phyloP scores from a whole-genome alignment of 2,113 vertebrate genomes.

The Saiga tatarica region DNA sequence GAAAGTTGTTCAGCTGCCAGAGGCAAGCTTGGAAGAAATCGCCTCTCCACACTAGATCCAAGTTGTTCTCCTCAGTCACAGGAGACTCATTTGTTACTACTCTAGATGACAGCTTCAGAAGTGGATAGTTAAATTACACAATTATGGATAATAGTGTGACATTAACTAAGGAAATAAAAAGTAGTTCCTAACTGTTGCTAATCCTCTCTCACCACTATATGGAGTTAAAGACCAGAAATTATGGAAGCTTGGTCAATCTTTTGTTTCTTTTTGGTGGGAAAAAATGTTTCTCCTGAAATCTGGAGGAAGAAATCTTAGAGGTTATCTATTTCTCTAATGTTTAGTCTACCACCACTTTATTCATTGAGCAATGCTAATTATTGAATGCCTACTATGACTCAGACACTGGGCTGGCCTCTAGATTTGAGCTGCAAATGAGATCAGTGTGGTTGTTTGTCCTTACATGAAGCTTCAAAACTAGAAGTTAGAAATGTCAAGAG shows the following conservation, averaged over 20 bases:
- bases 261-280: neutral
- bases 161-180: neutral
- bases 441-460: neutral
- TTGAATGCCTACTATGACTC: neutral
- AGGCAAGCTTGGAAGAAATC: neutral
- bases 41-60: neutral
- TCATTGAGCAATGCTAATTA: neutral
- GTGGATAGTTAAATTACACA: neutral
- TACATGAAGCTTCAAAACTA: neutral
- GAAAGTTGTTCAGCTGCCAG: neutral
- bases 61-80: neutral
- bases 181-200: neutral
- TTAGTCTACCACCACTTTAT: neutral
- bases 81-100: neutral
- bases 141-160: neutral
- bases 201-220: neutral
- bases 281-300: neutral
- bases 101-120: neutral
- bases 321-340: neutral
- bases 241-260: neutral
- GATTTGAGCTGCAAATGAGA: neutral
- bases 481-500: neutral
- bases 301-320: neutral
- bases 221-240: neutral
- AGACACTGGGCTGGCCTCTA: neutral